Conservation (phyloP, 2,888 invertebrate species). For the Sphinx pinastri region DNA sequence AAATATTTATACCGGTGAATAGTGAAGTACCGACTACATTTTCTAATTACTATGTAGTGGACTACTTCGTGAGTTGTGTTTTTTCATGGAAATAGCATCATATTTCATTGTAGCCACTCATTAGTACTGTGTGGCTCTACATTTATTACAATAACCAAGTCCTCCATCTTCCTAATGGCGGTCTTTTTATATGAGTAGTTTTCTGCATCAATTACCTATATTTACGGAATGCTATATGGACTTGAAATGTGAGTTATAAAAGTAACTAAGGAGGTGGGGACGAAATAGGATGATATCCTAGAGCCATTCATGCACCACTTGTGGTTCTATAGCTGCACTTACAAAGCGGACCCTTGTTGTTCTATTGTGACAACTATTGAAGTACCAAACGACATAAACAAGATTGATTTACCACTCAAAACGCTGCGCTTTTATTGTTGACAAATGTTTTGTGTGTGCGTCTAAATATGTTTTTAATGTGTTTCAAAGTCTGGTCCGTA, state of each 20-base stretch:
- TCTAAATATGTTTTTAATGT: slow-evolving; percentile 11
- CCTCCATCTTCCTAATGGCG: not conserved
- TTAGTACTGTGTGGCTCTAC: not conserved
- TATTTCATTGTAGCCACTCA: not conserved
- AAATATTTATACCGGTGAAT: slow-evolving; percentile 1
- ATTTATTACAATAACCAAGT: not conserved
- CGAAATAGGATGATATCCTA: slow-evolving; percentile 1
- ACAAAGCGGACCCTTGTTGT: slow-evolving; percentile 35
- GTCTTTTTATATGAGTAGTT: not conserved
- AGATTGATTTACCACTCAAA: slow-evolving; percentile 21
- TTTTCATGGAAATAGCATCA: not conserved
- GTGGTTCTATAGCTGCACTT: slow-evolving; percentile 5
- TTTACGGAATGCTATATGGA: not conserved
- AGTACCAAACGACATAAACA: slow-evolving; percentile 25
- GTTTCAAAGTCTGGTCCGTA: not conserved
- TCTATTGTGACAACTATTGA: slow-evolving; percentile 58
- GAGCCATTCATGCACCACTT: slow-evolving; percentile 8
- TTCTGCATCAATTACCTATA: not conserved
- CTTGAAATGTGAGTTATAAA: not conserved
- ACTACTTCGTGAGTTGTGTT: slow-evolving; percentile 10
- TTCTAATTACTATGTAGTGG: slow-evolving; percentile 3
- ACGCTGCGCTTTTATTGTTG: not conserved
- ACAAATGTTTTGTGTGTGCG: slow-evolving; percentile 12
- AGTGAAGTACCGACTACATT: not conserved
- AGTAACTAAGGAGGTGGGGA: not conserved